Conservation (phyloP, 2,888 invertebrate genomes). For the Fabriciana adippe region DNA sequence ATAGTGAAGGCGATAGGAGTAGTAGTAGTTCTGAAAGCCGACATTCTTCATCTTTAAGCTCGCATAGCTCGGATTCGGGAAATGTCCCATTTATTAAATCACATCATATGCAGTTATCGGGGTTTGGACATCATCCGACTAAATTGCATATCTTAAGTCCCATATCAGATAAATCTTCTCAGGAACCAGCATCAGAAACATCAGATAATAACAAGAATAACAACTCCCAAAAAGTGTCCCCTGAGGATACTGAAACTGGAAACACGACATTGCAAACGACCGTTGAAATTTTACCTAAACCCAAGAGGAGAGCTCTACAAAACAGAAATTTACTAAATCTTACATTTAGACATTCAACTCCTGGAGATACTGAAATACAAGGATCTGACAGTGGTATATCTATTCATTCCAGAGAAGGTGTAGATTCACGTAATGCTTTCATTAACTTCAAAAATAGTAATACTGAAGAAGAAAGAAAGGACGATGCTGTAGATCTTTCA, state of each 20-base stretch:
- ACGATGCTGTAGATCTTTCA: slow-evolving; percentile 85
- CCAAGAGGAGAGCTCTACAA: slow-evolving; percentile 86
- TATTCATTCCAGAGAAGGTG: slow-evolving; percentile 90
- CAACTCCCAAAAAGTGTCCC: slow-evolving; percentile 89
- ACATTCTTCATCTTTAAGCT: slow-evolving; percentile 91
- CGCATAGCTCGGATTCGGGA: slow-evolving; percentile 92
- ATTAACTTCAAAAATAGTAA: slow-evolving; percentile 84
- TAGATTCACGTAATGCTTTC: slow-evolving; percentile 85
- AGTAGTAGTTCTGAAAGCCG: slow-evolving; percentile 93
- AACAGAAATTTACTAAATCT: slow-evolving; percentile 89
- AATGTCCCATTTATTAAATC: slow-evolving; percentile 83
- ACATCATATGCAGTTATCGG: slow-evolving; percentile 84
- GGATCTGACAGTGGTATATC: slow-evolving; percentile 95
- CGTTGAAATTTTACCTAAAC: slow-evolving; percentile 79
- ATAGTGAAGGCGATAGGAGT: slow-evolving; percentile 93
- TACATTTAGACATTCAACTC: slow-evolving; percentile 84
- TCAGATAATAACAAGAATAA: slow-evolving; percentile 91
- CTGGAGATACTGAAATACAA: slow-evolving; percentile 88
- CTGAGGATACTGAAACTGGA: slow-evolving; percentile 83
- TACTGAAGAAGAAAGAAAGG: slow-evolving; percentile 74
- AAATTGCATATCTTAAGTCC: slow-evolving; percentile 94
- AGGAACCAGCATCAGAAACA: slow-evolving; percentile 91
- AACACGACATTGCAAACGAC: slow-evolving; percentile 72
- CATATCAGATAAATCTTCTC: slow-evolving; percentile 94
- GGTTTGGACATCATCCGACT: slow-evolving; percentile 87